Percentiles rank a stretch among this genome's conserved stretches.
These are phyloP conservation scores for Agriopis leucophaearia DNA, from an alignment of 2,888 invertebrate genomes.

Conservation along the genomic window DNA sequence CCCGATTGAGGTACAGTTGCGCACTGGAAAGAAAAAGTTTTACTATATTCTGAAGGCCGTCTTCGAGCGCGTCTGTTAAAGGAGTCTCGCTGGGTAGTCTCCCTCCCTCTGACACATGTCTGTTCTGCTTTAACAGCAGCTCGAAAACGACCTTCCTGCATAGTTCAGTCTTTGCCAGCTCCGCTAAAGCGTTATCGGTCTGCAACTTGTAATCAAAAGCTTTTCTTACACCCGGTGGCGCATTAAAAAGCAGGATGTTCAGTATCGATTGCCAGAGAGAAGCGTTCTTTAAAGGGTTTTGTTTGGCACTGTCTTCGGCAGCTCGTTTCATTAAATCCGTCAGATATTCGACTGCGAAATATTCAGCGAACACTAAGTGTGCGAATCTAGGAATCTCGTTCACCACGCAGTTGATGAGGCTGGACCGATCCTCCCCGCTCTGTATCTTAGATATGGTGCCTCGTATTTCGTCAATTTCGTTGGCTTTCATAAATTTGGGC, in stretches of 20 bases:
- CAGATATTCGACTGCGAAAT: constrained; percentile 52
- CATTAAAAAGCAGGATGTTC: constrained; percentile 48
- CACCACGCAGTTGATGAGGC: constrained; percentile 51
- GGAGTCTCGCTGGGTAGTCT: constrained; percentile 34
- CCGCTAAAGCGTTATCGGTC: constrained; percentile 49
- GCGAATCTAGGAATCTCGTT: constrained; percentile 55
- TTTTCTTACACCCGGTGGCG: constrained; percentile 50
- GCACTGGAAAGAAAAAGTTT: constrained; percentile 47
- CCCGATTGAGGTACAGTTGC: constrained; percentile 38
- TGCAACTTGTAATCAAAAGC: constrained; percentile 59
- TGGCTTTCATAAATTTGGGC: constrained; percentile 48
- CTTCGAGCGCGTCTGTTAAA: constrained; percentile 47
- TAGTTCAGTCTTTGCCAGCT: constrained; percentile 40
- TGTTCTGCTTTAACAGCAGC: constrained; percentile 50
- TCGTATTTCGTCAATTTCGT: constrained; percentile 53
- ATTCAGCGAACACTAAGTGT: constrained; percentile 58
- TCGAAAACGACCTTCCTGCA: constrained; percentile 53
- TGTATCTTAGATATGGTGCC: constrained; percentile 49
- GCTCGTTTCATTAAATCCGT: constrained; percentile 45
- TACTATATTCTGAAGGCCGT: constrained; percentile 49
- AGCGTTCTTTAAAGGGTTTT: constrained; percentile 31
- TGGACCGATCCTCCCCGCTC: constrained; percentile 51
- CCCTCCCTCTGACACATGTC: constrained; percentile 7
- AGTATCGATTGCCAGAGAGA: constrained; percentile 53
- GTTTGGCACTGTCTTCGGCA: background rate